Evolutionary conservation across 2,113 vertebrate species (phyloP), one percentile per base, ranked within the genome.

Genomic region (Plectropomus leopardus): DNA sequence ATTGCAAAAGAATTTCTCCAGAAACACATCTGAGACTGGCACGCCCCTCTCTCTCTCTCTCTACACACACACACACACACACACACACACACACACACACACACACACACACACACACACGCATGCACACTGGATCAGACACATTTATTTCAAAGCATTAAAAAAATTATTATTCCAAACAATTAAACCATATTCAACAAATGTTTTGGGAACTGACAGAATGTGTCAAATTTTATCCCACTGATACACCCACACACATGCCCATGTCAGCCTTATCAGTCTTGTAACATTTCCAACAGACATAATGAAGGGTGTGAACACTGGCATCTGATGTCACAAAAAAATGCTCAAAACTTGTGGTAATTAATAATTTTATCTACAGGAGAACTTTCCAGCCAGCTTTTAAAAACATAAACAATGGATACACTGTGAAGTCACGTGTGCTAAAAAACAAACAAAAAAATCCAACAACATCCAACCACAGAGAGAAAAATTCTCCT

Each of bases 1-100:
- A 84, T 70, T 70, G 77, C 30, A 15, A 72, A 68, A 80, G 21
- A 74, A 80, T 60, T 72, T 26, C 51, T 75, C 53, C 53, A 63
- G 58, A 80, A 60, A 88, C 50, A 76, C 32, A 55, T 74, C 59
- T 73, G 57, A 44, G 23, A 36, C 34, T 4, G 10, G 13, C 47
- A 72, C 32, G 1, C 21, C 61, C 15, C 58, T 68, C 45, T 26
- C 40, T 30, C 4, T 5, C 47, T n/a, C n/a, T 15, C n/a, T n/a
- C n/a, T n/a, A n/a, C n/a, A n/a, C n/a, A n/a, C n/a, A n/a, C n/a
- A n/a, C n/a, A n/a, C n/a, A 24, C 40, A 34, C 4, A 4, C 47
- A 26, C n/a, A 19, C 44, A 58, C 24, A 40, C 11, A 66, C 23
- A 75, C 42, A 34, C 32, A 44, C 23, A 36, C 21, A 36, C 42